Conservation (phyloP, 2,888 invertebrate species). For the Arge pagana region DNA sequence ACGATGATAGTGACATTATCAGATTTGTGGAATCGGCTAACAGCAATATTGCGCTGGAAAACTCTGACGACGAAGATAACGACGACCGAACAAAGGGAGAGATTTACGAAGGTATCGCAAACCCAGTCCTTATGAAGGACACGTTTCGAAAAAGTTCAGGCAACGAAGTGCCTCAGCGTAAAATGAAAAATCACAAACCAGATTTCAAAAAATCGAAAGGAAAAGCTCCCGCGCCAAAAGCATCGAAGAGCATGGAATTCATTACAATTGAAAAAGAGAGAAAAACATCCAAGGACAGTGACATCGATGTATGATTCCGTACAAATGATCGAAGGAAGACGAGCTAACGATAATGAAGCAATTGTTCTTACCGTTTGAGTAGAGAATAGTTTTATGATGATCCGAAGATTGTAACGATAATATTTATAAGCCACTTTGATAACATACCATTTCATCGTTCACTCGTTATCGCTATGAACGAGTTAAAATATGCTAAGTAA, state of each 20-base stretch:
- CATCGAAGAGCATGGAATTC: constrained; percentile 1
- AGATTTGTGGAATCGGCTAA: neutral
- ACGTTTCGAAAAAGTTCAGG: constrained; percentile 24
- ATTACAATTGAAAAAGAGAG: constrained; percentile 6
- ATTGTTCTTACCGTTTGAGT: too few relatives aligned
- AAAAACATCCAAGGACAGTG: constrained; percentile 28
- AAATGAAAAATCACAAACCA: constrained; percentile 24
- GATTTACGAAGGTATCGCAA: constrained; percentile 8
- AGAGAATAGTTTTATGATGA: too few relatives aligned
- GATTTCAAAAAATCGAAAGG: constrained; percentile 33
- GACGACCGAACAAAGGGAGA: neutral
- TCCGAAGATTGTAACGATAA: too few relatives aligned
- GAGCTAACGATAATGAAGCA: neutral
- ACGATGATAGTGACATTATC: neutral
- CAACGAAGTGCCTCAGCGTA: constrained; percentile 15
- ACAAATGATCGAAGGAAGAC: constrained; percentile 3
- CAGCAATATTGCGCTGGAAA: constrained; percentile 5
- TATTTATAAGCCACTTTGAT: too few relatives aligned
- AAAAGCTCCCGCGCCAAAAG: constrained; percentile 30
- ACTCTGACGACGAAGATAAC: constrained; percentile 12
- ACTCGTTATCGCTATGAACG: too few relatives aligned
- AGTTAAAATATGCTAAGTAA: too few relatives aligned
- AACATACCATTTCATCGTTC: too few relatives aligned
- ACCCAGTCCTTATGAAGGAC: constrained; percentile 27
- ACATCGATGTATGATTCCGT: constrained; percentile 34